These are phyloP conservation scores for Semaprochilodus insignis DNA, from an alignment of 2,797 vertebrate species.

Conservation along the genomic window DNA sequence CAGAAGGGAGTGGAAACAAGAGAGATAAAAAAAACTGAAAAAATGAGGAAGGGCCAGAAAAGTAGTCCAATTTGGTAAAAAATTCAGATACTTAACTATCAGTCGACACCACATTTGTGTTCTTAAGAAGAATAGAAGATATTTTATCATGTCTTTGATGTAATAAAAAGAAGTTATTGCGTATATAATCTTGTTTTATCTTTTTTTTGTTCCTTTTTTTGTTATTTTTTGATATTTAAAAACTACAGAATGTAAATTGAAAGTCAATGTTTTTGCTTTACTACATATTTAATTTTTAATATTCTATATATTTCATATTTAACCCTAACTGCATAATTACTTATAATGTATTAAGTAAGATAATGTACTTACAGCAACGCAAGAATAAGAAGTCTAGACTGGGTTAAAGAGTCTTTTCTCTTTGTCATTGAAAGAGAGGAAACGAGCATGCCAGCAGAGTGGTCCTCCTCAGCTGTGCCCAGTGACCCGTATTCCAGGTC, in stretches of 20 bases:
- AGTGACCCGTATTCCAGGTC: constrained; percentile 62
- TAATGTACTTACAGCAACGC: background rate
- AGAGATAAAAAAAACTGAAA: background rate
- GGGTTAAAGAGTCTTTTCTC: constrained; percentile 31
- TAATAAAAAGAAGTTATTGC: background rate
- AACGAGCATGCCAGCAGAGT: constrained; percentile 71
- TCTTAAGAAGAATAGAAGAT: background rate
- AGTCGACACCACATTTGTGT: background rate
- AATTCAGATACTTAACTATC: background rate
- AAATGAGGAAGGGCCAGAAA: background rate
- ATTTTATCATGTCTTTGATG: background rate
- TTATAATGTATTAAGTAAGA: background rate
- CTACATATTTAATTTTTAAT: background rate
- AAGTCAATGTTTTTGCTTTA: too few relatives aligned
- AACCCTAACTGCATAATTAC: background rate
- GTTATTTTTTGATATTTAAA: too few relatives aligned
- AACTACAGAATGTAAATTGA: too few relatives aligned
- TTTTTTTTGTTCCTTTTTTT: background rate
- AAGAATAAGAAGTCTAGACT: background rate
- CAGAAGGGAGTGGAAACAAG: background rate
- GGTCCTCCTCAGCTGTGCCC: constrained; percentile 61
- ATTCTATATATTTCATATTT: too few relatives aligned
- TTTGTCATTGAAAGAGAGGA: constrained; percentile 71
- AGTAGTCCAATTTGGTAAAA: background rate
- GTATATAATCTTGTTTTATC: background rate